These are phyloP conservation scores for Hypsopygia costalis DNA, from an alignment of 2,888 invertebrate genomes.

Conservation along the genomic window DNA sequence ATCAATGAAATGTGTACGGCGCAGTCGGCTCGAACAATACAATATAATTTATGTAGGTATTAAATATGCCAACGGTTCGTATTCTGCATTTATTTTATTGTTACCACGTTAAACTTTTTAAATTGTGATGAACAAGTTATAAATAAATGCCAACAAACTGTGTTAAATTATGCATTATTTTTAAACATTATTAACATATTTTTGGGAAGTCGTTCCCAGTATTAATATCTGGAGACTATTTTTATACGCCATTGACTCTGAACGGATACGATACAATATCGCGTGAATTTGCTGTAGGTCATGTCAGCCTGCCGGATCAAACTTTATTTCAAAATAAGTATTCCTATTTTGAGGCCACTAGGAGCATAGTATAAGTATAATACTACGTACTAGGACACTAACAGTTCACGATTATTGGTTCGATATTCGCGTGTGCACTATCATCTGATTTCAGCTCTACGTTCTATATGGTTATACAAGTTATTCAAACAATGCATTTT, in stretches of 20 bases:
- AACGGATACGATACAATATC: too few relatives aligned
- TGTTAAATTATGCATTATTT: background rate
- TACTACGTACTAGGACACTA: too few relatives aligned
- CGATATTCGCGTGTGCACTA: slow-evolving; percentile 64
- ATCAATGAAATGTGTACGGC: slow-evolving; percentile 4
- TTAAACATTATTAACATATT: background rate
- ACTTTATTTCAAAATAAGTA: too few relatives aligned
- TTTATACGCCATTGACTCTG: too few relatives aligned
- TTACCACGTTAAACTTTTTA: background rate
- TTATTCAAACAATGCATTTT: slow-evolving; percentile 68
- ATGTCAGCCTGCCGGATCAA: background rate
- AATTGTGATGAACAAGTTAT: background rate
- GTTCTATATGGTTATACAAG: slow-evolving; percentile 76
- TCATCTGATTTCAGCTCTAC: slow-evolving; percentile 57
- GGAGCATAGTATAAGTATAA: too few relatives aligned
- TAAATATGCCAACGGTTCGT: background rate
- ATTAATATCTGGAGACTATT: too few relatives aligned
- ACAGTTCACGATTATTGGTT: slow-evolving; percentile 9
- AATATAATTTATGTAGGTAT: background rate
- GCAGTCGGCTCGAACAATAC: background rate
- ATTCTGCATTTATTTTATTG: background rate
- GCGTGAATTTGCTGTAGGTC: too few relatives aligned
- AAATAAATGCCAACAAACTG: background rate
- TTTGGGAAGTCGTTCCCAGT: background rate
- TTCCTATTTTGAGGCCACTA: background rate